A percentile compares a stretch with the other conserved stretches of the same genome.
Conservation (phyloP, 2,797 vertebrate species). For the Valencia hispanica region DNA sequence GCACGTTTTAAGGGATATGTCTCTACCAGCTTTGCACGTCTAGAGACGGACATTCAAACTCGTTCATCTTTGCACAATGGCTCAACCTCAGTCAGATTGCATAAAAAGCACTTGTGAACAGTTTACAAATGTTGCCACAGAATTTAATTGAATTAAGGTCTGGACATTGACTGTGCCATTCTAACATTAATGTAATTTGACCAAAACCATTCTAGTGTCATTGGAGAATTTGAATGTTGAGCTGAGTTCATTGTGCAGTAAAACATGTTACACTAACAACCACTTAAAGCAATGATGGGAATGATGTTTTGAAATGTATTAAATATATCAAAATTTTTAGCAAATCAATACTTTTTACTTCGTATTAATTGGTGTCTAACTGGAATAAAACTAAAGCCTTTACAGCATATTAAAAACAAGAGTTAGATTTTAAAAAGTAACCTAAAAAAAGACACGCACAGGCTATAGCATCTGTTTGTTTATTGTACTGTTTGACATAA, state of each 20-base stretch:
- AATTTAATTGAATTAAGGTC: too few species aligned
- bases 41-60: too few species aligned
- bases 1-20: too few species aligned
- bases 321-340: too few species aligned
- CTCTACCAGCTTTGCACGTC: too few species aligned
- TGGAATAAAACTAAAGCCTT: background rate
- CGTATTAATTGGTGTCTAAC: background rate
- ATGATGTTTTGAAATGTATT: background rate
- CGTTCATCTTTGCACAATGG: too few species aligned
- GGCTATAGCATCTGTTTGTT: background rate
- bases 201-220: background rate
- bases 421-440: background rate
- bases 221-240: background rate
- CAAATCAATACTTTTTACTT: background rate
- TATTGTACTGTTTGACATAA: background rate
- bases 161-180: too few species aligned
- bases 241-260: background rate
- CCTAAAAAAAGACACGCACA: background rate
- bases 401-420: background rate
- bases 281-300: background rate
- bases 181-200: too few species aligned
- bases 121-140: too few species aligned
- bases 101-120: too few species aligned
- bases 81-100: too few species aligned
- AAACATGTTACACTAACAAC: background rate